These are phyloP conservation scores for Fregata magnificens DNA, from an alignment of 2,113 vertebrate genomes.

Conservation along the genomic window DNA sequence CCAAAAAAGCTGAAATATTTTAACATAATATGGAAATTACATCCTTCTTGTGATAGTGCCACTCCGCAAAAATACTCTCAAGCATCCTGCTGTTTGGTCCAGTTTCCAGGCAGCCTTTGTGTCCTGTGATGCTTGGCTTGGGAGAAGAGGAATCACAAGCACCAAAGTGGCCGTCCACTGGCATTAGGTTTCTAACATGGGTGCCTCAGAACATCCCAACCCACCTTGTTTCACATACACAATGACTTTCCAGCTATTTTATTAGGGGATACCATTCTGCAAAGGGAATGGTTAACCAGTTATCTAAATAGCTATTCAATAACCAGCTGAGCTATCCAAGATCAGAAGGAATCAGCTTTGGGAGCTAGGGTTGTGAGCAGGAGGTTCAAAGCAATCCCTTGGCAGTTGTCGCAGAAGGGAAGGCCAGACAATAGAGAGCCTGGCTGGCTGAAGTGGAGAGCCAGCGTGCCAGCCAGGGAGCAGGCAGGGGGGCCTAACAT, in stretches of 20 bases:
- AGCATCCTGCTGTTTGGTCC: background rate
- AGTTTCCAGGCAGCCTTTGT: background rate
- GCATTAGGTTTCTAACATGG: background rate
- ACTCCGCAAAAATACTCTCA: background rate
- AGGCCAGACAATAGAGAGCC: background rate
- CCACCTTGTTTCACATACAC: too few relatives aligned
- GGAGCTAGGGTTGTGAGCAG: background rate
- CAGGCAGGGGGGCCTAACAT: background rate
- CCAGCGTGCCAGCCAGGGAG: too few relatives aligned
- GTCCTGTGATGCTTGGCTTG: background rate
- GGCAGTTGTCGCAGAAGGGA: rapidly evolving
- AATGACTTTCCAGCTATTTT: background rate
- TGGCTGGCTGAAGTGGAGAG: background rate
- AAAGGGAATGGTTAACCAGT: background rate
- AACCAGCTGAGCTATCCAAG: background rate
- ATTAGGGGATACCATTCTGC: background rate
- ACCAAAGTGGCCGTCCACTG: background rate
- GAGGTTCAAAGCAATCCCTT: background rate
- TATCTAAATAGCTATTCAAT: background rate
- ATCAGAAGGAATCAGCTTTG: background rate
- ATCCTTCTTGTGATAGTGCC: background rate
- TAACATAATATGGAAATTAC: background rate
- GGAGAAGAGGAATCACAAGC: background rate
- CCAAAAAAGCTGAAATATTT: background rate
- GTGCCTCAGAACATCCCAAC: background rate